Conservation (phyloP, 2,797 vertebrate genomes). For the Rachycentron canadum region DNA sequence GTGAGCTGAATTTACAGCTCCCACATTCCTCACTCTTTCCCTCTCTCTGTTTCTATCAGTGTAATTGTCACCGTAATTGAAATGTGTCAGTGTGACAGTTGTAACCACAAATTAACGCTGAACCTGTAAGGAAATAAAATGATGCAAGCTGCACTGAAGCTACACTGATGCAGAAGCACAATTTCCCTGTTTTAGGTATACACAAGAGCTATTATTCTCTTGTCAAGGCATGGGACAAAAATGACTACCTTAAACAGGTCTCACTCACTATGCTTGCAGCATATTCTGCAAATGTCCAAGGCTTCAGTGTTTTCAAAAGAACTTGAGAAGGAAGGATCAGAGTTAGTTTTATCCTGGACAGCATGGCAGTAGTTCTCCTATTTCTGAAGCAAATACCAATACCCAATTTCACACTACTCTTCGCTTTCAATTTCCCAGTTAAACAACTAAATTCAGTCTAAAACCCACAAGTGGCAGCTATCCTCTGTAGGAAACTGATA, state of each 20-base stretch:
- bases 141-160: not conserved
- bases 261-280: slow-evolving; percentile 30
- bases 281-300: slow-evolving; percentile 20
- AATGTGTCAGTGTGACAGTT: slow-evolving; percentile 58
- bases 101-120: slow-evolving; percentile 53
- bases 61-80: slow-evolving; percentile 59
- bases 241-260: slow-evolving; percentile 52
- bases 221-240: slow-evolving; percentile 56
- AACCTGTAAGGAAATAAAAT: slow-evolving; percentile 47
- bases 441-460: slow-evolving; percentile 33
- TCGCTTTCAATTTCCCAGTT: slow-evolving; percentile 36
- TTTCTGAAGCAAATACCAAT: slow-evolving; percentile 46
- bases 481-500: slow-evolving; percentile 11
- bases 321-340: slow-evolving; percentile 1
- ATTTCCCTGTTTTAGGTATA: slow-evolving; percentile 30
- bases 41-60: slow-evolving; percentile 22
- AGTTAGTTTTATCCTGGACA: slow-evolving; percentile 18
- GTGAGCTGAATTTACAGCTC: not conserved
- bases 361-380: slow-evolving; percentile 13
- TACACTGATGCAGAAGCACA: slow-evolving; percentile 16
- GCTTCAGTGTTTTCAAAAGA: slow-evolving; percentile 25
- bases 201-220: slow-evolving; percentile 58
- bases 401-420: slow-evolving; percentile 53
- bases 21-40: not conserved
- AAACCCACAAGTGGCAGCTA: slow-evolving; percentile 18